These are phyloP conservation scores for Polydrusus pterygomalis DNA, from an alignment of 2,888 invertebrate species.

Conservation along the genomic window DNA sequence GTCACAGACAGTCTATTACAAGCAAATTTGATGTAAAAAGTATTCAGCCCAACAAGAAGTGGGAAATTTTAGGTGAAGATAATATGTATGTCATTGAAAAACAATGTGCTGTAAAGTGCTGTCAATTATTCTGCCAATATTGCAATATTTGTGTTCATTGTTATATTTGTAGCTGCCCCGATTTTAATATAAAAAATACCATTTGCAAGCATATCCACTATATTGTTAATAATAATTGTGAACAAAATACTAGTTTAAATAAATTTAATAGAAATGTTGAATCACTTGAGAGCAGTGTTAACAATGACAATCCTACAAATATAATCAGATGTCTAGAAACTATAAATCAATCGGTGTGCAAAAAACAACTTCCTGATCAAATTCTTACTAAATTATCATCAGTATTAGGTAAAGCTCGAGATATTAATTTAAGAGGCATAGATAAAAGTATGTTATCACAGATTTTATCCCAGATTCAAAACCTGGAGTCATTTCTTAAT, in stretches of 20 bases:
- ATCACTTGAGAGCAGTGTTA: not conserved
- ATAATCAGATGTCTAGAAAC: not conserved
- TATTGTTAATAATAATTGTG: not conserved
- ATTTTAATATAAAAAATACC: not conserved
- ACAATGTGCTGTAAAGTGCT: constrained; percentile 2
- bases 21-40: too few species aligned
- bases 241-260: not conserved
- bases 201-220: not conserved
- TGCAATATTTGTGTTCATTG: constrained; percentile 1
- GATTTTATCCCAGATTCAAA: not conserved
- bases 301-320: not conserved
- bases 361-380: too few species aligned
- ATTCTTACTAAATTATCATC: not conserved
- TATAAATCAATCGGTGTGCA: too few species aligned
- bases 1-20: too few species aligned
- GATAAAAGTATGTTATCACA: not conserved
- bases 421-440: constrained; percentile 1
- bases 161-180: not conserved
- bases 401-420: constrained; percentile 3
- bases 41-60: not conserved
- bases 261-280: not conserved
- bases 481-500: not conserved
- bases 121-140: not conserved
- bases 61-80: constrained; percentile 4
- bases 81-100: not conserved